A percentile compares a stretch with the other conserved stretches of the same genome.
These are phyloP conservation scores for Gortyna flavago DNA, from an alignment of 2,888 invertebrate species.

Conservation along the genomic window DNA sequence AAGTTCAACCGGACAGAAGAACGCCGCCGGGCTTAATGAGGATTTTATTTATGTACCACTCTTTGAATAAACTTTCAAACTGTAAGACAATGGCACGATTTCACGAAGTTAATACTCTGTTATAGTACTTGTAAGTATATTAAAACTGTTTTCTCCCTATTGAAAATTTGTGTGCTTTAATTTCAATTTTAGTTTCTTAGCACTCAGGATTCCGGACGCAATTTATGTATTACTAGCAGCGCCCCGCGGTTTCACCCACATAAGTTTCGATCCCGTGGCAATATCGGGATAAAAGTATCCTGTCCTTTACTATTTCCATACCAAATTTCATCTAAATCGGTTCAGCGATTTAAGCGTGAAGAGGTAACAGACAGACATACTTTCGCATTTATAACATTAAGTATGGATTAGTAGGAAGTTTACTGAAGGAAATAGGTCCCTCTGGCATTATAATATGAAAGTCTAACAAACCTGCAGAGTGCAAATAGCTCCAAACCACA, in stretches of 20 bases:
- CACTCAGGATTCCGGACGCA: not conserved
- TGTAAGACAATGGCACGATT: not conserved
- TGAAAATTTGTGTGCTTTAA: conserved; percentile 17
- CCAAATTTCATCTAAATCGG: no score
- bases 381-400: no score
- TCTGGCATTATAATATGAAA: conserved; percentile 5
- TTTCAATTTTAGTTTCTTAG: conserved; percentile 15
- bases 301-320: no score
- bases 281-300: no score
- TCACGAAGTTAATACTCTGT: conserved; percentile 4
- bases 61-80: conserved; percentile 16
- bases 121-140: conserved; percentile 4
- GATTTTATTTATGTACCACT: conserved; percentile 37
- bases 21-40: conserved; percentile 34
- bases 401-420: not conserved
- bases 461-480: conserved; percentile 9
- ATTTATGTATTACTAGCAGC: not conserved
- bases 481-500: conserved; percentile 5
- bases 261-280: no score
- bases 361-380: no score
- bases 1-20: conserved; percentile 48
- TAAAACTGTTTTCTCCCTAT: conserved; percentile 19
- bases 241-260: no score
- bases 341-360: no score
- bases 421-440: conserved; percentile 5